Evolutionary conservation across 2,797 vertebrate species (phyloP).

Genomic region (Synaphobranchus kaupii): DNA sequence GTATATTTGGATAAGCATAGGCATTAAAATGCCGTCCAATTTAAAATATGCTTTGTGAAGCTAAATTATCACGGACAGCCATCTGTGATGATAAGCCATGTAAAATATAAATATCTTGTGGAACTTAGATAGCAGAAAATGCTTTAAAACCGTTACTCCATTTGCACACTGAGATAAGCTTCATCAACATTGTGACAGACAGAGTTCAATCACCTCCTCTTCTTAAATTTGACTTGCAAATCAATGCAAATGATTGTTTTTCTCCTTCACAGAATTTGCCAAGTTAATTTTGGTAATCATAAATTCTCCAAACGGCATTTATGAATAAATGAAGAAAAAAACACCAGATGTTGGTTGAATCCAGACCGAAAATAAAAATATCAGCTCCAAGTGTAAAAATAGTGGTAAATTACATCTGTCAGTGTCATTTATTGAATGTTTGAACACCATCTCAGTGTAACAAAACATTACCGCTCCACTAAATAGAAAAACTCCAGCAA

Average conservation of each 20-base stretch:
- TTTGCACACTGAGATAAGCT: not conserved
- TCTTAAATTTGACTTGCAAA: not conserved
- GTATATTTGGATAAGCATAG: no score
- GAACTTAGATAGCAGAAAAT: not conserved
- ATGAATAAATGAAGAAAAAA: not conserved
- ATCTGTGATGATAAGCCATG: not conserved
- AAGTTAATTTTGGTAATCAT: not conserved
- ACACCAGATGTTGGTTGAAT: not conserved
- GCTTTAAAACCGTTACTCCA: not conserved
- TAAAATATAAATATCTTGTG: not conserved
- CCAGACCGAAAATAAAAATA: not conserved
- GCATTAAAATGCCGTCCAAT: no score
- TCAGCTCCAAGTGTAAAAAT: not conserved
- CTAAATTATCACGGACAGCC: no score
- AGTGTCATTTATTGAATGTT: not conserved
- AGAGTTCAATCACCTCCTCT: not conserved
- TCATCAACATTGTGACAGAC: not conserved
- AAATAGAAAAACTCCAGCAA: not conserved
- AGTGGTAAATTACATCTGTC: not conserved
- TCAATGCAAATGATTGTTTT: not conserved
- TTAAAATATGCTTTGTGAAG: no score
- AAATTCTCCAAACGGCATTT: not conserved
- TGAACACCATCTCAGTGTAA: not conserved
- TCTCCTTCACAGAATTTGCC: not conserved
- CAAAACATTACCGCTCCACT: not conserved